Conservation (phyloP, 2,888 invertebrate species). For the Archaeoteleia sp. region DNA sequence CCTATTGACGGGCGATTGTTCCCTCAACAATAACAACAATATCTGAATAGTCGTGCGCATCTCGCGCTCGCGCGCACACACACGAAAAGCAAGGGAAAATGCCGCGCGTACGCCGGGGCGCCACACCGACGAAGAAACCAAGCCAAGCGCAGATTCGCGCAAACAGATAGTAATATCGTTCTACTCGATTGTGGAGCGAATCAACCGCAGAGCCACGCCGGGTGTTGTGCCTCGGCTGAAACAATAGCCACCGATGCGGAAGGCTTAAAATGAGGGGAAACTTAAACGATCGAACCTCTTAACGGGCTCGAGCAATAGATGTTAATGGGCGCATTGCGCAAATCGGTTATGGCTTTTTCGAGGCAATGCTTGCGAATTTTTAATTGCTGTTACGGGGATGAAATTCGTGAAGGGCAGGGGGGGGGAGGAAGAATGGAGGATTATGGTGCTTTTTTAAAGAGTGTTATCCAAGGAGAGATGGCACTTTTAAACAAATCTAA, state of each 20-base stretch:
- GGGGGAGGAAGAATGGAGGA: too few species aligned
- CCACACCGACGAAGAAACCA: conserved; percentile 10
- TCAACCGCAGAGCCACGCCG: conserved; percentile 55
- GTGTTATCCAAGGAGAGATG: too few species aligned
- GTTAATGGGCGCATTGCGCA: not conserved
- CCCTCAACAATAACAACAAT: conserved; percentile 75
- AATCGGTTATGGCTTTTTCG: not conserved
- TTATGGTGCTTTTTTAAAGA: too few species aligned
- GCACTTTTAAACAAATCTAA: too few species aligned
- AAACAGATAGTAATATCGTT: conserved; percentile 50
- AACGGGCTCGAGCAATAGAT: not conserved
- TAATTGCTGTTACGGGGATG: too few species aligned
- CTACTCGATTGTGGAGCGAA: conserved; percentile 56
- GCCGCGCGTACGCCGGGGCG: conserved; percentile 31
- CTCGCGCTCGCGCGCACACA: conserved; percentile 66
- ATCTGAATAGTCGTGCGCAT: conserved; percentile 74
- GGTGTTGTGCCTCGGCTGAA: conserved; percentile 30
- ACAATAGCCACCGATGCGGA: conserved; percentile 31
- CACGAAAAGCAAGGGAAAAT: conserved; percentile 45
- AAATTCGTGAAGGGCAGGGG: too few species aligned
- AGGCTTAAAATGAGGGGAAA: conserved; percentile 25
- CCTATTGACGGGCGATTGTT: conserved; percentile 75
- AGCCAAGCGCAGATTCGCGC: conserved; percentile 15
- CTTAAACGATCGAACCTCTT: conserved; percentile 25
- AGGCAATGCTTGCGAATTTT: too few species aligned